Evolutionary conservation across 2,113 vertebrate species (phyloP), one percentile per base, ranked within the genome.

Genomic region (Seriola rivoliana): DNA sequence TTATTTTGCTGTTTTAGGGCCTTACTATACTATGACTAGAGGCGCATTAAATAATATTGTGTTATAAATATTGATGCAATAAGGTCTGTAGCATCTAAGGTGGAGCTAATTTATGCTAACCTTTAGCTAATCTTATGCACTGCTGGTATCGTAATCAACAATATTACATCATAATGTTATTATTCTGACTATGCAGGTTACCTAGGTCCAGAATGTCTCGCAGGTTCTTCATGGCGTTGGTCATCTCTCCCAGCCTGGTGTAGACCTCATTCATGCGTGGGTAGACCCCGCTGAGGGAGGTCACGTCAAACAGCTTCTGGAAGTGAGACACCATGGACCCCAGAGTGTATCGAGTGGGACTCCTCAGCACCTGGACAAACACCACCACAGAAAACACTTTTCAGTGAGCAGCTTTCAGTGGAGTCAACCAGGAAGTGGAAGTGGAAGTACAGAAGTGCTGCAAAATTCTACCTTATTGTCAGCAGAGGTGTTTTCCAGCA

Each of bases 241-340:
- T 97, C 95, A 95, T 95, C 85, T 97, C 97, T n/a, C 93, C 97
- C 78, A 99, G 96, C 23, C 94, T 94, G 29, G 85, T 94, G 90
- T 98, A 98, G 66, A 98, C 94, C 84, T 97, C 96, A 13, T 96
- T 97, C 97, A 98, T 98, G 19, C 97, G 94, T 0, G 97, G 97
- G 86, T 95, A 97, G 70, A 99, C 80, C 0, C 97, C 97, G 7
- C 71, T 94, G 74, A 97, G 82, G 57, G 96, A 96, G 60, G 75
- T 90, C 10, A 97, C 96, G 5, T 98, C 97, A 89, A 98, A 98
- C 71, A 98, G 63, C 87, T 95, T 97, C 94, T 97, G 97, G 85
- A 99, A 98, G 90, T 98, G 97, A 64, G 93, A 94, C 48, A 99
- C 96, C 75, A 97, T 96, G 36, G 96, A 94, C 68, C 88, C 90